Base-by-base conservation (phyloP, 1,140 invertebrate species). In the Papilio dardanus region DNA sequence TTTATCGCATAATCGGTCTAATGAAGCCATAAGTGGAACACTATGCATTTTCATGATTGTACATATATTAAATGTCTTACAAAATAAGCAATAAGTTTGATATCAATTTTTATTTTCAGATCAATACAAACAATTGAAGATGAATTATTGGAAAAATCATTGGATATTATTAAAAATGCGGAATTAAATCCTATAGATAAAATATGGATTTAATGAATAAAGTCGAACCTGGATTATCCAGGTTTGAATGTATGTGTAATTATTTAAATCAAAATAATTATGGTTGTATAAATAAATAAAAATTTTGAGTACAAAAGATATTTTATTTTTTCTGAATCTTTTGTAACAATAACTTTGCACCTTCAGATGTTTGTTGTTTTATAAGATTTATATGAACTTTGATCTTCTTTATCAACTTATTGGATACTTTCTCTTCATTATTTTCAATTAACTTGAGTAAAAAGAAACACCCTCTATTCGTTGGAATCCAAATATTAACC, bases 61-160 rank as follows among this genome's bases (percentile, higher is more conserved):
- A n/a, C n/a, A n/a, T n/a, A n/a, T n/a, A n/a, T n/a, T n/a, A n/a
- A n/a, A n/a, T n/a, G n/a, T n/a, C n/a, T n/a, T n/a, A n/a, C n/a
- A n/a, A n/a, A n/a, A n/a, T n/a, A n/a, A 4, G 3, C 14, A 10
- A 14, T 14, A 10, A 28, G 6, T 28, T 58, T 28, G 4, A 62
- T 28, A 14, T 21, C 1, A 21, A 50, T 28, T 62, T 62, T 4
- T 28, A 62, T 75, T 88, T 84, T 66, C 83, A 92, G 93, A 62
- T 86, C 86, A 58, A 88, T 93, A 54, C 94, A 94, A 10, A 79
- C 81, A 21, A 92, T 96, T 19, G 94, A 96, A 80, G 75, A 88
- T 19, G 87, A 92, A 77, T 81, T 96, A 74, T 67, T 95, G 1
- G 37, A 91, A 1, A 87, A 87, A 74, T 85, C 89, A 24, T 19